Conservation (phyloP, 92 coral and sea anemone genomes). For the Zoanthus sociatus region DNA sequence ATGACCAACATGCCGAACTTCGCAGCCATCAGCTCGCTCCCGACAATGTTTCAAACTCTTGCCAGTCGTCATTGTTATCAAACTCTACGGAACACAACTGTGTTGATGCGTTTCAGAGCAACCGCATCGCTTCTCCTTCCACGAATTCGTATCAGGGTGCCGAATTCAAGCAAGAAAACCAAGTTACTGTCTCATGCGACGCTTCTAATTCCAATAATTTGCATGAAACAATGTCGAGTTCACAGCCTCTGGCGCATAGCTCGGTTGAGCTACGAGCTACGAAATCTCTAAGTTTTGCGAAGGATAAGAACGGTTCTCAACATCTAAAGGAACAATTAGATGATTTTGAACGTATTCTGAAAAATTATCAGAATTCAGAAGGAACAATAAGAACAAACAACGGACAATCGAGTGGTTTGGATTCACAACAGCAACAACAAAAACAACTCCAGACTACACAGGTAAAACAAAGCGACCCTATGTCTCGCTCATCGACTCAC, state of each 20-base stretch:
- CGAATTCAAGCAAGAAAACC: constrained; percentile 83
- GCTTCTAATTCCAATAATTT: constrained; percentile 38
- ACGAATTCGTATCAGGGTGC: constrained; percentile 62
- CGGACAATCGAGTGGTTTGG: constrained; percentile 52
- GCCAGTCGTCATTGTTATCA: constrained; percentile 40
- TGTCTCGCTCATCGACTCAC: constrained; percentile 47
- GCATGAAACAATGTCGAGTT: constrained; percentile 52
- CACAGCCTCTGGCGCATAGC: constrained; percentile 49
- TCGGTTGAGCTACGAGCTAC: constrained; percentile 44
- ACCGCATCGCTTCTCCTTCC: constrained; percentile 52
- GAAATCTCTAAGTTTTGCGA: constrained; percentile 48
- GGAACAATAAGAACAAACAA: constrained; percentile 54
- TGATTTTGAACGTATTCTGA: constrained; percentile 79
- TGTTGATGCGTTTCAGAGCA: constrained; percentile 37
- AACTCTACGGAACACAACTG: constrained; percentile 35
- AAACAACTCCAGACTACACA: constrained; percentile 60
- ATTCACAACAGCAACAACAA: constrained; percentile 64
- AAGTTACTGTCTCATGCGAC: constrained; percentile 68
- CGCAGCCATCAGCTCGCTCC: constrained; percentile 49
- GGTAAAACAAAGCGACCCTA: constrained; percentile 49
- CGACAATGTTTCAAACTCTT: constrained; percentile 35
- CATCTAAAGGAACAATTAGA: constrained; percentile 70
- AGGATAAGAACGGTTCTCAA: constrained; percentile 58
- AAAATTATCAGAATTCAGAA: constrained; percentile 54
- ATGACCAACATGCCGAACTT: constrained; percentile 52